Evolutionary conservation across 2,113 vertebrate species (phyloP).

Genomic region (Ammospiza caudacuta): DNA sequence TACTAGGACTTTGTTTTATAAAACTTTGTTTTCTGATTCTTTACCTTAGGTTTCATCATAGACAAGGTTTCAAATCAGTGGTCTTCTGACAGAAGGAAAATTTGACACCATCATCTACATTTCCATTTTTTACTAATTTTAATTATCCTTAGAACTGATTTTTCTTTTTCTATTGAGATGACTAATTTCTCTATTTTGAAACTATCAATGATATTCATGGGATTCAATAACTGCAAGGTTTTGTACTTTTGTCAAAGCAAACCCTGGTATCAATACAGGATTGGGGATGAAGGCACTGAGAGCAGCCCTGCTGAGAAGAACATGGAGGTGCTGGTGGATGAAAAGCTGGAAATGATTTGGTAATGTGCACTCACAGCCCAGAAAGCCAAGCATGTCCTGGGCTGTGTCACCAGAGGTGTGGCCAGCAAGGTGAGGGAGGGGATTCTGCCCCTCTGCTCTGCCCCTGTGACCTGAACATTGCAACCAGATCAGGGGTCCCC

Average conservation of each 20-base stretch:
- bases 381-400: not conserved
- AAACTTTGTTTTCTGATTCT: not conserved
- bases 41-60: not conserved
- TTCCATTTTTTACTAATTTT: not conserved
- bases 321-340: no score
- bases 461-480: not conserved
- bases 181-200: not conserved
- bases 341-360: not conserved
- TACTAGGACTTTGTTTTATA: not conserved
- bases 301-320: not conserved
- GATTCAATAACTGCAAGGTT: not conserved
- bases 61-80: not conserved
- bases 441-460: not conserved
- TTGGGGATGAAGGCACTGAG: not conserved
- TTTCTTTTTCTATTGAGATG: not conserved
- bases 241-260: not conserved
- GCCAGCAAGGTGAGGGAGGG: fast-evolving
- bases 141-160: not conserved
- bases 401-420: fast-evolving
- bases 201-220: not conserved
- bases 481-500: not conserved
- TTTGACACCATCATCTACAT: not conserved
- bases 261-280: fast-evolving
- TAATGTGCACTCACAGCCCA: not conserved
- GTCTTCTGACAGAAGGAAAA: not conserved